Conservation (phyloP, 2,113 vertebrate genomes). For the Uropsilus gracilis region DNA sequence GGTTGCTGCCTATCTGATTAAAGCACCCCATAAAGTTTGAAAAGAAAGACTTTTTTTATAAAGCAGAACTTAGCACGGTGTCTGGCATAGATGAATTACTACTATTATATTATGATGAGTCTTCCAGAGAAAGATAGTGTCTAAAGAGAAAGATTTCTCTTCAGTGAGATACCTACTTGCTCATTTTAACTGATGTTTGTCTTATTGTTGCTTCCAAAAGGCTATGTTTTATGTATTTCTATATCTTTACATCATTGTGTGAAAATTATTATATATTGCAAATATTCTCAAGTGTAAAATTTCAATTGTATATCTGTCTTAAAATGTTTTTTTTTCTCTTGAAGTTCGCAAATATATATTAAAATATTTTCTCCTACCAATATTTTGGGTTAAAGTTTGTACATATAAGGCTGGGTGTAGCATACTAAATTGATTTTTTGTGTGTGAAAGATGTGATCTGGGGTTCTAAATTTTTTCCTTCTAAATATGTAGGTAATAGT, state of each 20-base stretch:
- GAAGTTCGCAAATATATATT: not conserved
- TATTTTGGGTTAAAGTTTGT: not conserved
- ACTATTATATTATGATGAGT: not conserved
- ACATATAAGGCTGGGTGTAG: not conserved
- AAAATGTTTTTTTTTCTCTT: not conserved
- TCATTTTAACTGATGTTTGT: not conserved
- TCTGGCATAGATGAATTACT: not conserved
- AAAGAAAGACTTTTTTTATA: no score
- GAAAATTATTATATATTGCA: not conserved
- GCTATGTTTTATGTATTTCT: no score
- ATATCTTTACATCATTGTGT: not conserved
- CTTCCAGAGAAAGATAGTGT: not conserved
- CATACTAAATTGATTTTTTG: not conserved
- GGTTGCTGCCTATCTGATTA: no score
- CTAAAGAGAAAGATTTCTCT: not conserved
- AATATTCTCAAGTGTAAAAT: not conserved
- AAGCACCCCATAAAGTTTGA: no score
- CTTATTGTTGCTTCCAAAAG: not conserved
- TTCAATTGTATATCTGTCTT: slow-evolving; percentile 3
- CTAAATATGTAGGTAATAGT: not conserved
- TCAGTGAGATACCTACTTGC: not conserved
- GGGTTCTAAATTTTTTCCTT: not conserved
- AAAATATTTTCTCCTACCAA: slow-evolving; percentile 17
- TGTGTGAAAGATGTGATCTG: not conserved
- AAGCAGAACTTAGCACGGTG: not conserved